A percentile compares a stretch with the other conserved stretches of the same genome.
Evolutionary conservation across 2,797 vertebrate genomes (phyloP).

Genomic region (Mus spretus): DNA sequence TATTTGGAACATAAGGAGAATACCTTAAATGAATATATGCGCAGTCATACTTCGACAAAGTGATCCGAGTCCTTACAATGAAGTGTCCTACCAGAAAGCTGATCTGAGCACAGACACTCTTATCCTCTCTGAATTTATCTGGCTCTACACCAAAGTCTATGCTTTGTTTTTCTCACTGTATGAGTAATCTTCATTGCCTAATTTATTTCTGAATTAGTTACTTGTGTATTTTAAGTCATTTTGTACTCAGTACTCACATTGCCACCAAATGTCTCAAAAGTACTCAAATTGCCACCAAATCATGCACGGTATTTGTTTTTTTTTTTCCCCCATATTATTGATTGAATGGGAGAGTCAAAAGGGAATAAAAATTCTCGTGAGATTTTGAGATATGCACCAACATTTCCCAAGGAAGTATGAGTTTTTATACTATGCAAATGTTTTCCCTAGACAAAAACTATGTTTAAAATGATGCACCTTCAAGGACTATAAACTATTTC

Average conservation of each 20-base stretch:
- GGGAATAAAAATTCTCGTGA: not conserved
- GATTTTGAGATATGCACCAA: not conserved
- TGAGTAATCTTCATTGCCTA: not conserved
- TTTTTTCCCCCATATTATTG: not conserved
- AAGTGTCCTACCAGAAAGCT: not conserved
- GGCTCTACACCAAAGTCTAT: not conserved
- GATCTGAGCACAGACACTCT: not conserved
- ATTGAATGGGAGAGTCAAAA: constrained; percentile 11
- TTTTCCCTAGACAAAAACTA: not conserved
- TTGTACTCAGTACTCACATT: not conserved
- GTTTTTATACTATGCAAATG: not conserved
- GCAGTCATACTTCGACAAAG: not conserved
- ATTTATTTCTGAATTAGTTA: not conserved
- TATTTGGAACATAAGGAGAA: not conserved
- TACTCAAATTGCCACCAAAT: not conserved
- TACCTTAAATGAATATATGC: not conserved
- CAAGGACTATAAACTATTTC: not conserved
- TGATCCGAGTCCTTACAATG: not conserved
- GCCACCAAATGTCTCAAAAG: not conserved
- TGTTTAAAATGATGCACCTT: not conserved
- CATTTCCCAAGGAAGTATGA: not conserved
- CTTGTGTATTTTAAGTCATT: not conserved
- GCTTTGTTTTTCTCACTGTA: not conserved
- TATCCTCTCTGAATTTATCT: not conserved
- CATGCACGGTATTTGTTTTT: not conserved